Conservation (phyloP, 2,888 invertebrate species). For the Hirtodrosophila cameraria region DNA sequence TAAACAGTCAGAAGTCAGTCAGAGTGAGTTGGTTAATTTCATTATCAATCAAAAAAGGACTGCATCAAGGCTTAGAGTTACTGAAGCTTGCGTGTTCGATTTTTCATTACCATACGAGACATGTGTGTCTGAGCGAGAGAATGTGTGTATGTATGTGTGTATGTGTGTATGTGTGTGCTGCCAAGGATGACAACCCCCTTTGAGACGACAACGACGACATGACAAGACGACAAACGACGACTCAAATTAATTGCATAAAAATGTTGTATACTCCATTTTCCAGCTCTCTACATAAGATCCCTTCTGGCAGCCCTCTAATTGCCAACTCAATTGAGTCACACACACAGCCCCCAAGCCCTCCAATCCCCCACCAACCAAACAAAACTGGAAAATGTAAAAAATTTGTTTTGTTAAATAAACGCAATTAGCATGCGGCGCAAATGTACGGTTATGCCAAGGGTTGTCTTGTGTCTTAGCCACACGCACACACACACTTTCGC, state of each 20-base stretch:
- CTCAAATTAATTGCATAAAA: slow-evolving; percentile 79
- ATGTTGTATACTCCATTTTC: slow-evolving; percentile 47
- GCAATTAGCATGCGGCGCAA: slow-evolving; percentile 69
- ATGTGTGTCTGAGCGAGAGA: too few species aligned
- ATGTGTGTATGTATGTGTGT: too few species aligned
- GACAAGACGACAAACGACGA: slow-evolving; percentile 55
- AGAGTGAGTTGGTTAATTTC: slow-evolving; percentile 60
- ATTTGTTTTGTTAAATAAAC: slow-evolving; percentile 78
- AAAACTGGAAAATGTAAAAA: slow-evolving; percentile 52
- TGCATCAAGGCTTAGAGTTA: slow-evolving; percentile 12
- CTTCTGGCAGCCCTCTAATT: slow-evolving; percentile 69
- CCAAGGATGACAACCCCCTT: slow-evolving; percentile 28
- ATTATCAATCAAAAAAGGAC: slow-evolving; percentile 74
- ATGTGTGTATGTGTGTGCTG: slow-evolving; percentile 40
- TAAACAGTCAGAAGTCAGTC: slow-evolving; percentile 51
- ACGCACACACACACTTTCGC: slow-evolving; percentile 22
- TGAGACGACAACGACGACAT: slow-evolving; percentile 15
- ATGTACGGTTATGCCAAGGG: slow-evolving; percentile 50
- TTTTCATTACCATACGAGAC: slow-evolving; percentile 74
- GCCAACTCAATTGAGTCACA: slow-evolving; percentile 65
- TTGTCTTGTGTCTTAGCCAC: slow-evolving; percentile 43
- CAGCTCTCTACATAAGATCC: slow-evolving; percentile 34
- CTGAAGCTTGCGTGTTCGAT: slow-evolving; percentile 67
- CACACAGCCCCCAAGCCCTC: background rate
- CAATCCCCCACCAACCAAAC: background rate